Percentiles rank a stretch among this genome's conserved stretches.
These are phyloP conservation scores for Chymomyza procnemis DNA, from an alignment of 2,888 invertebrate genomes.

Conservation along the genomic window DNA sequence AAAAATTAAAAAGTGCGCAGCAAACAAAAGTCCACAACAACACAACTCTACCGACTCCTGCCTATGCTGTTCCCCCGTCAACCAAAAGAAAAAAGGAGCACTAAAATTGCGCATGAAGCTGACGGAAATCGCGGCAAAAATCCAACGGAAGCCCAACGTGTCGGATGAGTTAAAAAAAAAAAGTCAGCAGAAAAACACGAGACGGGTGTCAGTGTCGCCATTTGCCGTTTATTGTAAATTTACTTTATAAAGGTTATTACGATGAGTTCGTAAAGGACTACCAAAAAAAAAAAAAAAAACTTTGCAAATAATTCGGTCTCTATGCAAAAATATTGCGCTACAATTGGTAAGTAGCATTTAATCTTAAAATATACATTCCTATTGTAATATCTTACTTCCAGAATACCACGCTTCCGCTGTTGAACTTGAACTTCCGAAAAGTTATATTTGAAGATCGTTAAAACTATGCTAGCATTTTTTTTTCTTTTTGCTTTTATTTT, in stretches of 20 bases:
- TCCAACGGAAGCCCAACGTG: slow-evolving; percentile 64
- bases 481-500: no score
- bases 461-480: no score
- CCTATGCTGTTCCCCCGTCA: no score
- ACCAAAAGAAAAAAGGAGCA: slow-evolving; percentile 21
- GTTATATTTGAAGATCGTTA: no score
- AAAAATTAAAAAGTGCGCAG: slow-evolving; percentile 31
- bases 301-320: not conserved
- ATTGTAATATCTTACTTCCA: no score
- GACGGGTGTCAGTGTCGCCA: slow-evolving; percentile 8
- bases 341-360: no score
- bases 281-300: no score
- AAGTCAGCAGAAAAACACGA: slow-evolving; percentile 7
- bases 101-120: slow-evolving; percentile 34
- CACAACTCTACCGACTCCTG: no score
- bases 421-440: no score
- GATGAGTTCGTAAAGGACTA: not conserved
- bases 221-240: slow-evolving; percentile 68
- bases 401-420: no score
- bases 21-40: slow-evolving; percentile 19
- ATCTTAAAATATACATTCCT: no score
- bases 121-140: slow-evolving; percentile 70
- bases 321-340: not conserved
- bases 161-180: slow-evolving; percentile 44
- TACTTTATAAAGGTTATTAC: slow-evolving; percentile 70